Conservation (phyloP, 2,797 vertebrate genomes). For the Cossypha dichroa region DNA sequence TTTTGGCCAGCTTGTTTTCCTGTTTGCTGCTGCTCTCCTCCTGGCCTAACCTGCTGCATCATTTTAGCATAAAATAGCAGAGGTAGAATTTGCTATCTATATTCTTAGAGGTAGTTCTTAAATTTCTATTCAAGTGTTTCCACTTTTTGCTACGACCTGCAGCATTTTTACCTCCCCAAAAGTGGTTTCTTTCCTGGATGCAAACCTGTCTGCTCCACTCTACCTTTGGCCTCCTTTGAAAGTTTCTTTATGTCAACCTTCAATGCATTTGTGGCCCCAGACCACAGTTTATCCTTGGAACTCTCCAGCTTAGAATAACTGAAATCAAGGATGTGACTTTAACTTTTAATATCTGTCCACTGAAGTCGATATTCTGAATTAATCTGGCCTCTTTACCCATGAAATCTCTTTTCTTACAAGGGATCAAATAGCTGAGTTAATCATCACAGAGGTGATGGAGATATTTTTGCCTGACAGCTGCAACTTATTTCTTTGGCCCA, state of each 20-base stretch:
- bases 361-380: neutral
- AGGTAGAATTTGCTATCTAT: neutral
- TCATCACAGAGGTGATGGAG: neutral
- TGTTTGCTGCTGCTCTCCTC: neutral
- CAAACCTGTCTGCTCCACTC: neutral
- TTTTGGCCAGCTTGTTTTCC: neutral
- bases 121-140: neutral
- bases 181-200: neutral
- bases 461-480: neutral
- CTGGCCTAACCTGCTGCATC: neutral
- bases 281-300: neutral
- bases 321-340: neutral
- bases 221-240: neutral
- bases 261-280: neutral
- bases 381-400: neutral
- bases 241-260: neutral
- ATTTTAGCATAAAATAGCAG: too few species aligned
- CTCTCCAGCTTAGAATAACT: neutral
- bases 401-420: neutral
- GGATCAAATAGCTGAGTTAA: neutral
- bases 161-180: neutral
- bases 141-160: neutral
- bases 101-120: neutral
- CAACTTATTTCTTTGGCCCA: neutral
- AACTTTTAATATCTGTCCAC: neutral